Evolutionary conservation across 1,140 invertebrate species (phyloP).

Genomic region (Brachionus koreanus): DNA sequence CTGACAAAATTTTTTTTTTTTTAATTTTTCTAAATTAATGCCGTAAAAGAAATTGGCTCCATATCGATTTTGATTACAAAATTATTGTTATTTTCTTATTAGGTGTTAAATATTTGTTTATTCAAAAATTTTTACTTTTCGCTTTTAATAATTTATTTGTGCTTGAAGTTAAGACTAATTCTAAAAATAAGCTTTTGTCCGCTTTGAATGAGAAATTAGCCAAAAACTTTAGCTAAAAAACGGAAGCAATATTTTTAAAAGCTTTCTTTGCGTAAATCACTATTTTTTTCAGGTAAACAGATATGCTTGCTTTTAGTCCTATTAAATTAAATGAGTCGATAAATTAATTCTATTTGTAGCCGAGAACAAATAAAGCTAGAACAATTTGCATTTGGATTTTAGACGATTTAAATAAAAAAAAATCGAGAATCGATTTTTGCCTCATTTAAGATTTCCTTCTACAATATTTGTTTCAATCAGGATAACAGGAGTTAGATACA

Average conservation of each 20-base stretch:
- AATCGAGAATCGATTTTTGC: slow-evolving; percentile 16
- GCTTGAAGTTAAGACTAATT: background rate
- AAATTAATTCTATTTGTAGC: slow-evolving; percentile 20
- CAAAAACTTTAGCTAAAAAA: background rate
- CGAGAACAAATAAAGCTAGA: background rate
- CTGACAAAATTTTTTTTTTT: background rate
- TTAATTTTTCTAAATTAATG: background rate
- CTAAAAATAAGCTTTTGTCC: background rate
- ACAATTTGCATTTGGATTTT: background rate
- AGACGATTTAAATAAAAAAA: background rate
- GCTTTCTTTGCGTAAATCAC: background rate
- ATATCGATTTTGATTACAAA: background rate
- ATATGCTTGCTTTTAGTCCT: slow-evolving; percentile 21
- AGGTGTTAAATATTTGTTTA: slow-evolving; percentile 8
- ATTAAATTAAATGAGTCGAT: slow-evolving; percentile 32
- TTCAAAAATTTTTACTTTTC: background rate
- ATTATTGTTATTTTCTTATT: background rate
- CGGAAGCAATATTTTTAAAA: slow-evolving; percentile 21
- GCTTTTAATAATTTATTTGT: background rate
- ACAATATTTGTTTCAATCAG: background rate
- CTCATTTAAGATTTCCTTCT: slow-evolving; percentile 14
- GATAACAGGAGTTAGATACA: slow-evolving; percentile 1
- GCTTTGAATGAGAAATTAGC: background rate
- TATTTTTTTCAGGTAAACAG: background rate
- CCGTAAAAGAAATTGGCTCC: background rate